phyloP scores from a whole-genome alignment of 2,113 vertebrate genomes.

The Enhydra lutris region DNA sequence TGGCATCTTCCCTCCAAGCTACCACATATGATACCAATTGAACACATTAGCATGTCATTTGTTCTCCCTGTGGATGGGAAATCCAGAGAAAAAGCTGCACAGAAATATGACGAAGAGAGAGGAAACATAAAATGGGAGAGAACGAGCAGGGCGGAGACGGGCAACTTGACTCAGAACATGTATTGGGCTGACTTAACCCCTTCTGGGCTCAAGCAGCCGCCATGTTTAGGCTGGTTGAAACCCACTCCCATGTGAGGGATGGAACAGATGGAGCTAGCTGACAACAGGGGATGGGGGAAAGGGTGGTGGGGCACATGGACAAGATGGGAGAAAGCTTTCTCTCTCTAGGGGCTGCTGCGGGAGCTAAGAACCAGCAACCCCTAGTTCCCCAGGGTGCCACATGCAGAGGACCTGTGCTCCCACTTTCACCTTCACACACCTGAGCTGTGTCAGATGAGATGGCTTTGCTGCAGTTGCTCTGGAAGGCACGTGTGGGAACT shows the following conservation, averaged over 20 bases:
- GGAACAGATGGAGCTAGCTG: neutral
- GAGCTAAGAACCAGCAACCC: neutral
- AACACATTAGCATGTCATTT: slow-evolving; percentile 38
- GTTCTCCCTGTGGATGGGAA: slow-evolving; percentile 37
- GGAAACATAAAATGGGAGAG: neutral
- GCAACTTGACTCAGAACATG: neutral
- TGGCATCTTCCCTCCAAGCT: slow-evolving; percentile 32
- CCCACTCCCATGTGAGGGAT: neutral
- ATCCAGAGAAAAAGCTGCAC: slow-evolving; percentile 12
- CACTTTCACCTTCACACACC: neutral
- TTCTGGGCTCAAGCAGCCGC: neutral
- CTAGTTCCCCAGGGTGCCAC: neutral
- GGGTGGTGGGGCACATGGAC: neutral
- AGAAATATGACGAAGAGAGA: slow-evolving; percentile 4
- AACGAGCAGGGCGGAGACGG: neutral
- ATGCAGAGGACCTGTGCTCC: neutral
- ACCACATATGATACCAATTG: neutral
- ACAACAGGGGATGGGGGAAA: neutral
- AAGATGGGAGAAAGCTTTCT: neutral
- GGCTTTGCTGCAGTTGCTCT: neutral
- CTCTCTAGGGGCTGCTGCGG: no score
- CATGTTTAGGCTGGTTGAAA: neutral
- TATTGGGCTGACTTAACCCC: neutral
- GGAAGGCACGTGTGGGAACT: neutral
- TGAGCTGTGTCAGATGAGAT: neutral